These are phyloP conservation scores for Echinometra lucunter DNA, from an alignment of 53 echinoderm and acorn worm genomes.

Conservation along the genomic window DNA sequence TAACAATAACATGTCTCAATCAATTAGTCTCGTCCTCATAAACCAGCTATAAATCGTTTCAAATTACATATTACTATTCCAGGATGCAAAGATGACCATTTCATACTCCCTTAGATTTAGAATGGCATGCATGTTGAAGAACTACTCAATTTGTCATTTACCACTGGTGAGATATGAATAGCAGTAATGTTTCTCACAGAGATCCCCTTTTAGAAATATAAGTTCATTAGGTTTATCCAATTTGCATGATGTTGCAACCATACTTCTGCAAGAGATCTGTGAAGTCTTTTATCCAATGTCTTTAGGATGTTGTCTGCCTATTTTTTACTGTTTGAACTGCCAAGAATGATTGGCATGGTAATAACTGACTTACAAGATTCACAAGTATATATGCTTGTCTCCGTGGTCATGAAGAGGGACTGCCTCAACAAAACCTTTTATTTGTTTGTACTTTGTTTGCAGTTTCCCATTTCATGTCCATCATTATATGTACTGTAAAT, in stretches of 20 bases:
- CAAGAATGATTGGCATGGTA: background rate
- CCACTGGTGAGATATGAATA: constrained; percentile 19
- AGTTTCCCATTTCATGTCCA: no score
- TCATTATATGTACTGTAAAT: no score
- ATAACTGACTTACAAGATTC: background rate
- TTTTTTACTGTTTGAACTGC: background rate
- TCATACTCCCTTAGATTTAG: background rate
- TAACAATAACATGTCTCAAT: constrained; percentile 19
- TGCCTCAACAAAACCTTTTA: no score
- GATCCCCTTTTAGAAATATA: constrained; percentile 17
- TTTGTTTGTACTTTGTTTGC: no score
- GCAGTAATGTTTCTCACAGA: background rate
- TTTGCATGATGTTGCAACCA: background rate
- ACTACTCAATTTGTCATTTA: background rate
- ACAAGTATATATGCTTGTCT: background rate
- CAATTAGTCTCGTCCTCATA: background rate
- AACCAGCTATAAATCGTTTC: background rate
- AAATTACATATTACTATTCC: background rate
- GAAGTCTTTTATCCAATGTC: background rate
- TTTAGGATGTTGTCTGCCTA: background rate
- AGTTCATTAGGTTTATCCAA: constrained; percentile 22
- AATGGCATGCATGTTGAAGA: background rate
- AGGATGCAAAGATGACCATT: background rate
- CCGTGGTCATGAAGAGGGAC: no score
- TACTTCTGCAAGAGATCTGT: background rate